phyloP scores from a whole-genome alignment of 2,113 vertebrate species.

The Chaetorhynchus papuensis region DNA sequence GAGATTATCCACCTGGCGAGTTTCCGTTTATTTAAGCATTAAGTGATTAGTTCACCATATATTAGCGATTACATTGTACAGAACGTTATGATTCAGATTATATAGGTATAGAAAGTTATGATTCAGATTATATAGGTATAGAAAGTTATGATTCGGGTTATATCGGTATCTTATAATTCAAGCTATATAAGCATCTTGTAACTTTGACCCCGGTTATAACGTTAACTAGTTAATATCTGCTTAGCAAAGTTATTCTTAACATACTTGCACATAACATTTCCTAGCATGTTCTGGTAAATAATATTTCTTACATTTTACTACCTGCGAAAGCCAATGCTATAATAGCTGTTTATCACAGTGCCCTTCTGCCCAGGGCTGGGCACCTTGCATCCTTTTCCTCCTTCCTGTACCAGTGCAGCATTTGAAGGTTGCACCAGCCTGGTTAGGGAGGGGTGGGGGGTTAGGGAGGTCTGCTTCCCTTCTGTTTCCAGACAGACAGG shows the following conservation, averaged over 20 bases:
- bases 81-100: not conserved
- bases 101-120: not conserved
- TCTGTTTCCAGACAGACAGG: not conserved
- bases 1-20: not conserved
- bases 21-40: not conserved
- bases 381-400: not conserved
- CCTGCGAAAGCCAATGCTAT: not conserved
- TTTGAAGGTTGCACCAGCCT: not conserved
- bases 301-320: not conserved
- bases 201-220: not conserved
- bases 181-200: not conserved
- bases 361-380: not conserved
- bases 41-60: not conserved
- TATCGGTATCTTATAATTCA: not conserved
- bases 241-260: not conserved
- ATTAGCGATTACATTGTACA: not conserved
- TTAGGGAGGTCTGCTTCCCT: not conserved
- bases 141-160: not conserved
- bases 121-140: not conserved
- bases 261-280: not conserved
- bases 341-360: not conserved
- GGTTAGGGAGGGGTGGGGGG: fast-evolving
- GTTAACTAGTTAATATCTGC: not conserved
- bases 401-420: fast-evolving
- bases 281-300: not conserved